Evolutionary conservation across 2,888 invertebrate species (phyloP).

Genomic region (Galerucella calmariensis): DNA sequence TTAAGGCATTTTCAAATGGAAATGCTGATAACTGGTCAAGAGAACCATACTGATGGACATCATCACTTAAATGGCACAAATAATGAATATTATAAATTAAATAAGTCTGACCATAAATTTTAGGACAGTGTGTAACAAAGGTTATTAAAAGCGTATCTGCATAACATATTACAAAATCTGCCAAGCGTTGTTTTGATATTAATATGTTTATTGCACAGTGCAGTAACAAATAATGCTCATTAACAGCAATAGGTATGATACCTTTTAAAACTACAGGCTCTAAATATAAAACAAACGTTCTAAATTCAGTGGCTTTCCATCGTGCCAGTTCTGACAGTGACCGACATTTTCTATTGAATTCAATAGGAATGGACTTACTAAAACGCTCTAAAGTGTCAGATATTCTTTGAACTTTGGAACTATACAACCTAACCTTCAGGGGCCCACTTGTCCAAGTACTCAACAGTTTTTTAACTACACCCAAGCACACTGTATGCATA

Average conservation of each 20-base stretch:
- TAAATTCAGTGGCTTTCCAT: background rate
- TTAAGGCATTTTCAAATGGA: no score
- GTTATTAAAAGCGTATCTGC: background rate
- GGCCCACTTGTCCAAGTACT: background rate
- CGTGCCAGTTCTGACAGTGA: background rate
- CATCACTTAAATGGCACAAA: no score
- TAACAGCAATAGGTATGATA: background rate
- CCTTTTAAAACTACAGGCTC: background rate
- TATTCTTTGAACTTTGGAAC: background rate
- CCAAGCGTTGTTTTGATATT: background rate
- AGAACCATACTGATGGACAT: no score
- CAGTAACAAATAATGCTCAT: background rate
- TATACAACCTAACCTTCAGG: background rate
- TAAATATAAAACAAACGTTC: background rate
- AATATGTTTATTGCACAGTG: background rate
- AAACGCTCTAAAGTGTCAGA: background rate
- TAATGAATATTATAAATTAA: background rate
- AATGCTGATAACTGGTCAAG: no score
- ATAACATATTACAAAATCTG: background rate
- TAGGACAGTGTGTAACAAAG: background rate
- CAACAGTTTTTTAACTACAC: background rate
- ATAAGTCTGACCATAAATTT: background rate
- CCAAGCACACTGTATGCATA: slow-evolving; percentile 1
- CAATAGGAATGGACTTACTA: background rate
- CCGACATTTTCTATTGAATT: background rate